A percentile compares a stretch with the other conserved stretches of the same genome.
phyloP scores from a whole-genome alignment of 30 jellyfish, hydroid and myxozoan genomes.

The Aurelia aurita complex sp. Pacific region DNA sequence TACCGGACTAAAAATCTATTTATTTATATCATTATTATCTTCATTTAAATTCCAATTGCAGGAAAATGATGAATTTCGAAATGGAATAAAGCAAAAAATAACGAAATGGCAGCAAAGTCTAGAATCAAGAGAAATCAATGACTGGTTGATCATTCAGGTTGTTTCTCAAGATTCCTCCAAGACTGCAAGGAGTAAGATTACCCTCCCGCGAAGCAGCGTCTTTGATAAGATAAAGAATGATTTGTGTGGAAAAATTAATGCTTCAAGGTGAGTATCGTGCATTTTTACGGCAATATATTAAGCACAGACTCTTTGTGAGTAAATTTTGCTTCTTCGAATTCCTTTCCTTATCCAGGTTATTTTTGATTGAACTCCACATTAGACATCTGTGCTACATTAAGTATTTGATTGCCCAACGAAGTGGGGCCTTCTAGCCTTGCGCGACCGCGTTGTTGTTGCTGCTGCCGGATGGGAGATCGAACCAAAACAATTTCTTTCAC shows the following conservation, averaged over 20 bases:
- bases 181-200: slow-evolving; percentile 39
- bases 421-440: too few relatives aligned
- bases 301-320: background rate
- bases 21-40: too few relatives aligned
- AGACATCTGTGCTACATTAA: too few relatives aligned
- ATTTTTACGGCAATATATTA: background rate
- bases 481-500: too few relatives aligned
- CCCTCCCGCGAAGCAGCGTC: slow-evolving; percentile 77
- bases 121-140: slow-evolving; percentile 50
- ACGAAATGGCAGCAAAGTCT: slow-evolving; percentile 65
- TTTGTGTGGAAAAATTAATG: slow-evolving; percentile 53
- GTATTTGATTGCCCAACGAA: too few relatives aligned
- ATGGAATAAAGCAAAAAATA: slow-evolving; percentile 47
- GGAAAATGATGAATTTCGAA: slow-evolving; percentile 70
- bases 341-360: too few relatives aligned
- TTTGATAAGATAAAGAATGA: slow-evolving; percentile 81
- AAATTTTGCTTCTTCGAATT: too few relatives aligned
- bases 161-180: slow-evolving; percentile 35
- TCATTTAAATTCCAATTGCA: background rate
- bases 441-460: too few relatives aligned
- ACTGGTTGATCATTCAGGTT: slow-evolving; percentile 74
- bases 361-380: too few relatives aligned
- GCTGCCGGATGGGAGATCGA: too few relatives aligned
- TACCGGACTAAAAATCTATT: too few relatives aligned
- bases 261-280: slow-evolving; percentile 37